Percentiles rank a stretch among this genome's conserved stretches.
These are phyloP conservation scores for Patella caerulea DNA, from an alignment of 2,888 invertebrate genomes.

Conservation along the genomic window DNA sequence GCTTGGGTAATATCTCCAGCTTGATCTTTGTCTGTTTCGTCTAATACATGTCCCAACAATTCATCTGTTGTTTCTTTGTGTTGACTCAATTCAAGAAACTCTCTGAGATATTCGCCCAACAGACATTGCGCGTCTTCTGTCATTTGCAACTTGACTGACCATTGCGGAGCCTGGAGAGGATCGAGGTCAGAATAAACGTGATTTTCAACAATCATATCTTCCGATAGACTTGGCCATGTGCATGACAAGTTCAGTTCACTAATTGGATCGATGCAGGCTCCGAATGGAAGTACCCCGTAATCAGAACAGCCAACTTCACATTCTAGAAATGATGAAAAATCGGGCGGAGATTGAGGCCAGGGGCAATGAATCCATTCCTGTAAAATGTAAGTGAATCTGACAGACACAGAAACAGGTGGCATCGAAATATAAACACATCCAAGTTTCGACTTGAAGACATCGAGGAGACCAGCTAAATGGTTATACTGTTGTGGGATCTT, in stretches of 20 bases:
- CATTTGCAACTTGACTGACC: conserved; percentile 76
- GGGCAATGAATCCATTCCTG: conserved; percentile 70
- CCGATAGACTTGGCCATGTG: conserved; percentile 89
- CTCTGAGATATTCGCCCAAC: conserved; percentile 82
- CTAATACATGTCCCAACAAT: conserved; percentile 72
- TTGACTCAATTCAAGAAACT: conserved; percentile 79
- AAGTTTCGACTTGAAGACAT: conserved; percentile 90
- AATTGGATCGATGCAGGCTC: conserved; percentile 85
- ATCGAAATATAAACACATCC: conserved; percentile 70
- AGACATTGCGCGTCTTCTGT: conserved; percentile 82
- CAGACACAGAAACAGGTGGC: conserved; percentile 80
- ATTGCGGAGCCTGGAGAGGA: conserved; percentile 83
- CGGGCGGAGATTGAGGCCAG: conserved; percentile 72
- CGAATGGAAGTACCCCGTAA: conserved; percentile 83
- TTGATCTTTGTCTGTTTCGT: conserved; percentile 45
- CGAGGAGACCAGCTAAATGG: conserved; percentile 84
- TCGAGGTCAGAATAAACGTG: conserved; percentile 90
- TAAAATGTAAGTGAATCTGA: conserved; percentile 82
- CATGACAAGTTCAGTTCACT: conserved; percentile 84
- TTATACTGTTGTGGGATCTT: conserved; percentile 85
- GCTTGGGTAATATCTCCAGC: conserved; percentile 68
- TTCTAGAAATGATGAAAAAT: conserved; percentile 75
- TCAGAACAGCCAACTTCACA: conserved; percentile 75
- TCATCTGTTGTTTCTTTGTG: conserved; percentile 73
- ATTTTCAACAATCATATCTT: conserved; percentile 89